A percentile compares a stretch with the other conserved stretches of the same genome.
phyloP scores from a whole-genome alignment of 2,113 vertebrate genomes.

The Alectura lathami region DNA sequence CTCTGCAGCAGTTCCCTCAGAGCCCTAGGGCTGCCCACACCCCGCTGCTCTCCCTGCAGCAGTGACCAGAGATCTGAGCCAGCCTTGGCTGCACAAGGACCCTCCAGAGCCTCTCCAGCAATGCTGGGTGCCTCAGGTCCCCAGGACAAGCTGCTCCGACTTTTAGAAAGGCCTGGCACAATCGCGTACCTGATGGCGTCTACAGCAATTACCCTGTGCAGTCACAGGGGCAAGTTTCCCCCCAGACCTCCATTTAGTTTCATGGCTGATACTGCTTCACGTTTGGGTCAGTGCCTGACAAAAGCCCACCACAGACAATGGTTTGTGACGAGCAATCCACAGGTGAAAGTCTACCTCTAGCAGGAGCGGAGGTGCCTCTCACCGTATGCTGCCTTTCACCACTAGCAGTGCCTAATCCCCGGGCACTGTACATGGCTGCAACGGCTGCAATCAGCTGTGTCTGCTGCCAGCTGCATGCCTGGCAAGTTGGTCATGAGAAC shows the following conservation, averaged over 20 bases:
- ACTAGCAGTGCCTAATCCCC: background rate
- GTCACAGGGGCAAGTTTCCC: background rate
- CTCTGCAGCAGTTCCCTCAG: rapidly evolving
- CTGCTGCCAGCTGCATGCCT: background rate
- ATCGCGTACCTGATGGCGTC: rapidly evolving
- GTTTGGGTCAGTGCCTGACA: background rate
- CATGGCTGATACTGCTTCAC: background rate
- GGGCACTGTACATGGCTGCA: background rate
- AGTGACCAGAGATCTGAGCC: background rate
- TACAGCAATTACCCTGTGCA: background rate
- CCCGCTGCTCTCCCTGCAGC: background rate
- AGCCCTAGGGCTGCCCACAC: rapidly evolving
- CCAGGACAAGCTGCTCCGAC: rapidly evolving
- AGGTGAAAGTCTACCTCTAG: background rate
- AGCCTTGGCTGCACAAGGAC: background rate
- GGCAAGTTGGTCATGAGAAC: background rate
- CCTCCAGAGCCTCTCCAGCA: background rate
- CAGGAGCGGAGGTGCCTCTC: background rate
- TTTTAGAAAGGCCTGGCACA: background rate
- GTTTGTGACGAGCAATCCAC: background rate
- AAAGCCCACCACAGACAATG: background rate
- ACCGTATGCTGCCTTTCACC: background rate
- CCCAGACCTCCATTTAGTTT: background rate
- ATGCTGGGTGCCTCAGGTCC: rapidly evolving
- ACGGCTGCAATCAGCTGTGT: background rate